phyloP scores from a whole-genome alignment of 2,888 invertebrate genomes.

The Caradrina clavipalpis region DNA sequence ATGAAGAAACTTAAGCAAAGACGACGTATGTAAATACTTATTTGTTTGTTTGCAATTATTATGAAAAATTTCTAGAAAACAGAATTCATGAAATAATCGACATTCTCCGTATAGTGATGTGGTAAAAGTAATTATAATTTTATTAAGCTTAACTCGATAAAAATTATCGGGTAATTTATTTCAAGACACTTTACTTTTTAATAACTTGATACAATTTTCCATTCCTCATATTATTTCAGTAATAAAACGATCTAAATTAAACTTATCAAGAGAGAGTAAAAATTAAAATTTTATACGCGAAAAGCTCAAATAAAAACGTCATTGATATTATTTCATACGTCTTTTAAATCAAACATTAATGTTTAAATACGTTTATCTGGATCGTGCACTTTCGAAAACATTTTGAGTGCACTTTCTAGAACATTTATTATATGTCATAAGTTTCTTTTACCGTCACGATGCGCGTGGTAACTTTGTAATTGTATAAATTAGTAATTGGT shows the following conservation, averaged over 20 bases:
- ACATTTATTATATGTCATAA: constrained; percentile 55
- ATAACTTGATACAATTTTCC: background rate
- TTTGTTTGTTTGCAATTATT: no score
- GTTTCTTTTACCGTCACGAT: constrained; percentile 56
- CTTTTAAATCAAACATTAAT: constrained; percentile 69
- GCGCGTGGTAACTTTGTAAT: constrained; percentile 53
- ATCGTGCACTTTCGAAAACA: constrained; percentile 71
- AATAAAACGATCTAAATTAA: constrained; percentile 36
- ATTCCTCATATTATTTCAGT: constrained; percentile 21
- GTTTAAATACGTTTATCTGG: constrained; percentile 55
- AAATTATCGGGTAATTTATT: no score
- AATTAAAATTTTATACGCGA: constrained; percentile 43
- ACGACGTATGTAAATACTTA: no score
- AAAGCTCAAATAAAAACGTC: constrained; percentile 37
- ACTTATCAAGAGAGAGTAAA: constrained; percentile 46
- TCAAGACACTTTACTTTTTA: no score
- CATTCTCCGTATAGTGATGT: no score
- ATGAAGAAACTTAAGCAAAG: no score
- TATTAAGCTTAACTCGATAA: background rate
- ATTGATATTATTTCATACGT: constrained; percentile 35
- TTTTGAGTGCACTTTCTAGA: constrained; percentile 71
- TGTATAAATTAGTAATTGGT: constrained; percentile 47
- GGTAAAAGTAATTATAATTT: no score
- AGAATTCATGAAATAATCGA: no score
- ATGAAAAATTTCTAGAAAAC: no score